phyloP scores from a whole-genome alignment of 2,797 vertebrate genomes.

The Glyptemys insculpta region DNA sequence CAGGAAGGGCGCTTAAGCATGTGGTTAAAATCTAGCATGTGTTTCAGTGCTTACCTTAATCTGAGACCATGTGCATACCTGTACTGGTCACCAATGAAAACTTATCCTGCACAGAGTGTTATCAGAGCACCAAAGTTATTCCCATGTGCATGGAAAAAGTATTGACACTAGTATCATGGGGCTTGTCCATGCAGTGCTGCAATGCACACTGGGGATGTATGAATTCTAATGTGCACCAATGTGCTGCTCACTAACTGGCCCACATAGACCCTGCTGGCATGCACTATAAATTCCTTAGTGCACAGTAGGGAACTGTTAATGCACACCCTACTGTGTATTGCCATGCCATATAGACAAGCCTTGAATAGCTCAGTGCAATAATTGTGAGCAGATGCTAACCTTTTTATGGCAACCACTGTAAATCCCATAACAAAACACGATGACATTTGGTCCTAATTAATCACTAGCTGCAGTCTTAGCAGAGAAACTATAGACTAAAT shows the following conservation, averaged over 20 bases:
- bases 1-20: background rate
- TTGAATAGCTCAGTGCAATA: background rate
- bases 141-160: background rate
- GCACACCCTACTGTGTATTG: background rate
- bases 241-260: background rate
- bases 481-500: conserved; percentile 47
- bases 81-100: background rate
- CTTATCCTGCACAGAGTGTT: background rate
- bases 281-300: background rate
- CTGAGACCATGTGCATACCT: background rate
- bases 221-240: background rate
- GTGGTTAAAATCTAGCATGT: background rate
- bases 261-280: background rate
- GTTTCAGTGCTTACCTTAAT: background rate
- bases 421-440: conserved; percentile 37
- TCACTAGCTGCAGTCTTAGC: conserved; percentile 17
- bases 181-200: background rate
- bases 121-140: background rate
- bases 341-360: background rate
- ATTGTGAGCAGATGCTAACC: background rate
- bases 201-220: background rate
- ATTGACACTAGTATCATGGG: background rate
- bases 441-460: conserved; percentile 61
- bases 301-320: too few species aligned
- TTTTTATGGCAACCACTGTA: background rate